phyloP scores from a whole-genome alignment of 2,113 vertebrate species.

The Anarhynchus alexandrinus region DNA sequence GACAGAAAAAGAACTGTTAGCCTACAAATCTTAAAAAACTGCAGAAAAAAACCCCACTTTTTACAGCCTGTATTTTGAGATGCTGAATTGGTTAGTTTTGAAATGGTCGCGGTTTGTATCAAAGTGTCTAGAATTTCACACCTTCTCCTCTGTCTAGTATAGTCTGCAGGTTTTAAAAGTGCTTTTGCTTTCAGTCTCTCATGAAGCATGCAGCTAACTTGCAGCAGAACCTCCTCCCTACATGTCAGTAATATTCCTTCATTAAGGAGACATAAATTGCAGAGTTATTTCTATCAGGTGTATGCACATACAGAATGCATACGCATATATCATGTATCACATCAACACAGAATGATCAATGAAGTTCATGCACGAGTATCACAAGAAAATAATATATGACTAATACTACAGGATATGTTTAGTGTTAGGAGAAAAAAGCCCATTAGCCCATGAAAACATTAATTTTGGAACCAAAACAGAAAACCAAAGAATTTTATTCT shows the following conservation, averaged over 20 bases:
- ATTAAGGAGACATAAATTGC: neutral
- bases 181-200: neutral
- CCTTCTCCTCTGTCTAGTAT: neutral
- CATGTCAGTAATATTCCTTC: neutral
- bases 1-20: neutral
- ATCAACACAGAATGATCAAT: neutral
- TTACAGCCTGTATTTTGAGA: neutral
- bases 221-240: neutral
- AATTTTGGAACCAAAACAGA: slow-evolving; percentile 35
- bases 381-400: neutral
- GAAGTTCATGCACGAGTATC: slow-evolving; percentile 1
- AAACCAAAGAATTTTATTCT: neutral
- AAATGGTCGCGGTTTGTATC: neutral
- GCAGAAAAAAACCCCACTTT: neutral
- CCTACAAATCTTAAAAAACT: neutral
- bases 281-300: neutral
- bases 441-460: slow-evolving; percentile 27
- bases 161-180: neutral
- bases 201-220: neutral
- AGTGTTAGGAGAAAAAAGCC: neutral
- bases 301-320: slow-evolving; percentile 21
- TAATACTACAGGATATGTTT: neutral
- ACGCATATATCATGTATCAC: neutral
- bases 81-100: neutral
- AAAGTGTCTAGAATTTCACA: neutral